These are phyloP conservation scores for Pantherophis guttatus DNA, from an alignment of 2,113 vertebrate species.

Conservation along the genomic window DNA sequence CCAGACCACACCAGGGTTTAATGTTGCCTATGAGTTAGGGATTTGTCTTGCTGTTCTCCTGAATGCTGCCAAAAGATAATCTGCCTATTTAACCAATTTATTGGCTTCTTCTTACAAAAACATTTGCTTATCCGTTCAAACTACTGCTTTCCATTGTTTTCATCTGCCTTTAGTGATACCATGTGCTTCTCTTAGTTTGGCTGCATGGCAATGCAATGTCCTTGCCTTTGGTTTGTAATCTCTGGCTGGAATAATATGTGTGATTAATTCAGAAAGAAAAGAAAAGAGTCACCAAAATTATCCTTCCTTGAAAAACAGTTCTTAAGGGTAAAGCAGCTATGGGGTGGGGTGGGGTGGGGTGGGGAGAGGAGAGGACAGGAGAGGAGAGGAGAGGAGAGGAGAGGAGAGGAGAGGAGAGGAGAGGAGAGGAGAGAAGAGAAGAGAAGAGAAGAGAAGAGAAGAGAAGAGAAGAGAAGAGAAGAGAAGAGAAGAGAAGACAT, in stretches of 20 bases:
- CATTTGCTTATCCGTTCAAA: not conserved
- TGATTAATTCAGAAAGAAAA: not conserved
- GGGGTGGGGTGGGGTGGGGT: not conserved
- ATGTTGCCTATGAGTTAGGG: not conserved
- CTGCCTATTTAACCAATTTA: not conserved
- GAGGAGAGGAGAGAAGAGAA: accelerated
- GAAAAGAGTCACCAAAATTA: not conserved
- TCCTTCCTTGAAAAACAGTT: not conserved
- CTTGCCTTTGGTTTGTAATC: not conserved
- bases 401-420: no score
- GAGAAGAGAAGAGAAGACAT: no score
- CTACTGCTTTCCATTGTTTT: not conserved
- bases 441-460: accelerated
- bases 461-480: no score
- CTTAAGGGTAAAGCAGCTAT: not conserved
- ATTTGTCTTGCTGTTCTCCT: not conserved
- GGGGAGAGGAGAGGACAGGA: accelerated
- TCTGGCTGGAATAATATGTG: not conserved
- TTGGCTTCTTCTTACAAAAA: not conserved
- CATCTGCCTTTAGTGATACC: not conserved
- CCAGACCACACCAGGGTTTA: not conserved
- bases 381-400: no score
- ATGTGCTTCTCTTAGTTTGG: not conserved
- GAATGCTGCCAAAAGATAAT: not conserved
- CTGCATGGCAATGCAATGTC: not conserved